A percentile compares a stretch with the other conserved stretches of the same genome.
Evolutionary conservation across 2,113 vertebrate genomes (phyloP).

Genomic region (Aplodontia rufa): DNA sequence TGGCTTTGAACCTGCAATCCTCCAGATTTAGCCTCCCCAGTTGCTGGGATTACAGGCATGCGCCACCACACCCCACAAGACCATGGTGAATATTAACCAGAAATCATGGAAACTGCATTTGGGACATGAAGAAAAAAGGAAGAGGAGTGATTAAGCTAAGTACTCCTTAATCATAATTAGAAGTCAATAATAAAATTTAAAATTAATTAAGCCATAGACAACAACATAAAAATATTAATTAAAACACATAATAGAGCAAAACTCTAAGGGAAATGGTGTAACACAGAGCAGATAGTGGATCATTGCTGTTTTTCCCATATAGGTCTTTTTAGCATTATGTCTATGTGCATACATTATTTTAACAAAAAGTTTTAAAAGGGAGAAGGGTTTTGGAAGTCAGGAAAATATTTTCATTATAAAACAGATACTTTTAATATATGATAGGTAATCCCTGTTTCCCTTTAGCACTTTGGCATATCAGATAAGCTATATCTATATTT

Average conservation of each 20-base stretch:
- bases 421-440: not conserved
- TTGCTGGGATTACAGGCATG: no score
- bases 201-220: not conserved
- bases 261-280: not conserved
- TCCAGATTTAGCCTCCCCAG: no score
- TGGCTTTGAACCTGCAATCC: no score
- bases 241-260: slow-evolving; percentile 16
- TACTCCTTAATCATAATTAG: not conserved
- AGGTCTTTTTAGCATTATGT: slow-evolving; percentile 7
- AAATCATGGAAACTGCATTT: slow-evolving; percentile 9
- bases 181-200: slow-evolving; percentile 22
- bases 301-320: not conserved
- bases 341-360: not conserved
- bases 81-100: not conserved
- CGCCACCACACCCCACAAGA: no score
- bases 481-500: not conserved
- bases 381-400: not conserved
- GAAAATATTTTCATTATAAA: not conserved
- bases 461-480: not conserved
- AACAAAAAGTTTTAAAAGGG: not conserved
- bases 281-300: not conserved
- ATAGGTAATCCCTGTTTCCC: not conserved
- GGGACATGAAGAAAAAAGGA: not conserved
- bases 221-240: slow-evolving; percentile 15
- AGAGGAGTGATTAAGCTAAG: not conserved